These are phyloP conservation scores for human (Homo sapiens) DNA, from an alignment of 2,113 vertebrate species.

Conservation along the genomic window DNA sequence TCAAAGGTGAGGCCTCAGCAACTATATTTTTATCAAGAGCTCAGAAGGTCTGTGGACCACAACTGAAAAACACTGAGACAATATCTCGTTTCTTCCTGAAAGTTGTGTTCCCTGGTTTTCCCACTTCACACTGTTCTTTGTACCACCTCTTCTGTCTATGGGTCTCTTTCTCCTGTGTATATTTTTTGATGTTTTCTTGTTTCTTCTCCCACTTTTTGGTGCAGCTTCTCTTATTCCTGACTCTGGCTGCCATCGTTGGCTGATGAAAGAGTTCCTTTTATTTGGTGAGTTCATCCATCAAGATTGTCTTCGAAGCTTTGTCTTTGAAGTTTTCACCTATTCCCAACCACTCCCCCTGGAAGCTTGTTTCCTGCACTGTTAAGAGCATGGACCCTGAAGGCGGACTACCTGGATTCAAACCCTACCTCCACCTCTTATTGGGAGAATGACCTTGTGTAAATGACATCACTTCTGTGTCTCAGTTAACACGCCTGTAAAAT, in stretches of 20 bases:
- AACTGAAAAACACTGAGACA: background rate
- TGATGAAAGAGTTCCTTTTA: background rate
- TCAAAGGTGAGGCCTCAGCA: background rate
- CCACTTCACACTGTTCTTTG: background rate
- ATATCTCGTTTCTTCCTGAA: background rate
- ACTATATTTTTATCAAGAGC: background rate
- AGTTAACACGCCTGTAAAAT: background rate
- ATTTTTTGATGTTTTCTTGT: background rate
- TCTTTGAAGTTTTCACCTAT: background rate
- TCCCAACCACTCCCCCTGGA: background rate
- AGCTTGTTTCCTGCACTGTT: background rate
- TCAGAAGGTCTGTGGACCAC: background rate
- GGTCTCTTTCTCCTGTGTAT: background rate
- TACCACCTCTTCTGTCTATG: background rate
- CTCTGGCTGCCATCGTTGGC: background rate
- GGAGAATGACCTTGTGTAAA: background rate
- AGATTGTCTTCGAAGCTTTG: background rate
- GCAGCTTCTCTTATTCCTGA: background rate
- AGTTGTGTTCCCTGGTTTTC: background rate
- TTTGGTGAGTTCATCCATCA: background rate
- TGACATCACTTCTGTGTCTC: background rate
- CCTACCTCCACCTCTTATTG: background rate
- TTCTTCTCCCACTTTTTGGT: background rate
- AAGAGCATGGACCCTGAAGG: background rate
- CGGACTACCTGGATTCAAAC: background rate